A percentile compares a stretch with the other conserved stretches of the same genome.
These are phyloP conservation scores for Eremophila alpestris DNA, from an alignment of 2,797 vertebrate species.

Conservation along the genomic window DNA sequence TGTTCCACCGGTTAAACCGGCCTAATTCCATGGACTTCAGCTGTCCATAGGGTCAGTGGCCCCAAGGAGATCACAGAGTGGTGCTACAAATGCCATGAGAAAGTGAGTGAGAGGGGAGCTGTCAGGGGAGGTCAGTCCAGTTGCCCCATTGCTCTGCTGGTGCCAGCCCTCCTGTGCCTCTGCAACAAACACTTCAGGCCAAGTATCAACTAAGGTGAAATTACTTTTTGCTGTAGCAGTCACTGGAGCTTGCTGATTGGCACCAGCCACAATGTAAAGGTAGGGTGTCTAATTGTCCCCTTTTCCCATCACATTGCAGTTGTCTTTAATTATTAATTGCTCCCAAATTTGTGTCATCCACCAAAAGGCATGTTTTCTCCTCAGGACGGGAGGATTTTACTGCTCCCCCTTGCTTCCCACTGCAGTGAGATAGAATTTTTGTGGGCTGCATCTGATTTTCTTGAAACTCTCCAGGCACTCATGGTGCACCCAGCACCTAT, in stretches of 20 bases:
- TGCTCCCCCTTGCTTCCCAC: background rate
- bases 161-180: background rate
- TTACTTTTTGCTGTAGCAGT: background rate
- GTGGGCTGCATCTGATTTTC: background rate
- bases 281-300: background rate
- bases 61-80: background rate
- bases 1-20: slow-evolving; percentile 23
- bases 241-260: background rate
- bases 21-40: background rate
- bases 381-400: background rate
- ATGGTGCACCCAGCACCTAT: fast-evolving
- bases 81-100: background rate
- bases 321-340: background rate
- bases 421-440: background rate
- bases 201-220: background rate
- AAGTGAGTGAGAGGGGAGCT: background rate
- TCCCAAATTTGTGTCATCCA: background rate
- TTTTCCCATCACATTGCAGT: background rate
- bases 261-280: background rate
- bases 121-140: background rate
- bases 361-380: background rate
- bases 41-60: background rate
- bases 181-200: background rate
- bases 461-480: background rate
- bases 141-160: background rate